Conservation (phyloP, 2,113 vertebrate species). For the Nerophis ophidion region DNA sequence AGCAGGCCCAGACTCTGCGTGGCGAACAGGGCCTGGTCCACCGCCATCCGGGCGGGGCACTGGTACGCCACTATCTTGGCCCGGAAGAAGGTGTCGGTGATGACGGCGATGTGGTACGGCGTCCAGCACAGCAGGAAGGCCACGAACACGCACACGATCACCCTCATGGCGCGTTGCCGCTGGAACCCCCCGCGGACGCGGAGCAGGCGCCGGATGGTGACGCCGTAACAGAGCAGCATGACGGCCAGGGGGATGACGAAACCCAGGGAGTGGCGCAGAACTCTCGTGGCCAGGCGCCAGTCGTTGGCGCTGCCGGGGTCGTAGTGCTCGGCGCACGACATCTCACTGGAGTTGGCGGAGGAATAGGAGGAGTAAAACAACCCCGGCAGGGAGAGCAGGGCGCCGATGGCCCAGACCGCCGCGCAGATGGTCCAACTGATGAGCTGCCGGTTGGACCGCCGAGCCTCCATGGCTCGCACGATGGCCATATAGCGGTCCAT, state of each 20-base stretch:
- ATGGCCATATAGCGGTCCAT: slow-evolving; percentile 74
- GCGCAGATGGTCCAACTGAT: slow-evolving; percentile 54
- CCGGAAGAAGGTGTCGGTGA: slow-evolving; percentile 62
- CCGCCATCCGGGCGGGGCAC: slow-evolving; percentile 40
- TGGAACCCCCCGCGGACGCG: slow-evolving; percentile 55
- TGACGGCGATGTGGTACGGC: slow-evolving; percentile 63
- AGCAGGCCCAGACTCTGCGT: slow-evolving; percentile 68
- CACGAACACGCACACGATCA: slow-evolving; percentile 57
- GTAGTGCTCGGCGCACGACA: slow-evolving; percentile 47
- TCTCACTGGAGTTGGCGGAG: accelerated
- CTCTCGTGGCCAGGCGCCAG: slow-evolving; percentile 63
- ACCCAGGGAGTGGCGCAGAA: slow-evolving; percentile 58
- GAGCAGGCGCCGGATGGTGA: slow-evolving; percentile 56
- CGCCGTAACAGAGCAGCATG: slow-evolving; percentile 67
- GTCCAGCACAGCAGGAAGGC: slow-evolving; percentile 71
- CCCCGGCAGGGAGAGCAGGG: slow-evolving; percentile 60
- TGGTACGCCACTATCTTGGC: slow-evolving; percentile 34
- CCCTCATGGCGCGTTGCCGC: slow-evolving; percentile 63
- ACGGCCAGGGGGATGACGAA: slow-evolving; percentile 62
- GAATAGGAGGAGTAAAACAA: slow-evolving; percentile 38
- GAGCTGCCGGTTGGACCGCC: slow-evolving; percentile 21
- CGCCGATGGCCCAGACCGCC: slow-evolving; percentile 58
- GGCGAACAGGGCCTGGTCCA: slow-evolving; percentile 50
- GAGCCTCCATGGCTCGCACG: slow-evolving; percentile 58
- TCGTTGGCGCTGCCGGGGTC: slow-evolving; percentile 22